A percentile compares a stretch with the other conserved stretches of the same genome.
phyloP scores from a whole-genome alignment of 2,888 invertebrate genomes.

The Rosalia funebris region DNA sequence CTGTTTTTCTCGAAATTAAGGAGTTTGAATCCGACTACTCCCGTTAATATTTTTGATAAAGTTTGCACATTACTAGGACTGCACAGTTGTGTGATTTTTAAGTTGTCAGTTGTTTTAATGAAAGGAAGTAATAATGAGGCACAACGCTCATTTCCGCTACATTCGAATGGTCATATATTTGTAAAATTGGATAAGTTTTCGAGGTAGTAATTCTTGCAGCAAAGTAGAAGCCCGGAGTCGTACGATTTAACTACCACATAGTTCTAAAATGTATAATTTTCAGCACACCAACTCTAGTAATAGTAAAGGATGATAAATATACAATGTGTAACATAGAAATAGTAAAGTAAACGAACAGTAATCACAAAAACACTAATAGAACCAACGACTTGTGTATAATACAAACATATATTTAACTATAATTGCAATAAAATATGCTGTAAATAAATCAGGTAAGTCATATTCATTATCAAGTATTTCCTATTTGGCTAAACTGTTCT shows the following conservation, averaged over 20 bases:
- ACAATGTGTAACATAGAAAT: too few species aligned
- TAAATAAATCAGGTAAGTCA: too few species aligned
- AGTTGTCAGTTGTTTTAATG: background rate
- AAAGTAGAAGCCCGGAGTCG: background rate
- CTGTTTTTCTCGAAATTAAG: too few species aligned
- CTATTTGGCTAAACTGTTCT: too few species aligned
- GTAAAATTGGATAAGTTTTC: constrained; percentile 16
- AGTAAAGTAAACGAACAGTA: too few species aligned
- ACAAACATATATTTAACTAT: too few species aligned
- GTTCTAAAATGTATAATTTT: background rate
- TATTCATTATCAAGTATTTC: too few species aligned
- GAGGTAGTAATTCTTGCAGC: constrained; percentile 13
- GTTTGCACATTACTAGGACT: background rate
- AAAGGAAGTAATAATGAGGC: background rate
- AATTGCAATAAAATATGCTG: too few species aligned
- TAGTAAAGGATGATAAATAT: too few species aligned
- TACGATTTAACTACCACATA: constrained; percentile 7
- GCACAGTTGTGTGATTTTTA: background rate
- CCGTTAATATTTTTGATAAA: background rate
- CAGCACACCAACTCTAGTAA: background rate
- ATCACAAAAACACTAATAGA: too few species aligned
- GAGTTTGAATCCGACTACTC: too few species aligned
- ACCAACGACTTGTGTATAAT: too few species aligned
- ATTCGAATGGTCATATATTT: constrained; percentile 18
- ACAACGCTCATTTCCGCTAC: background rate